Conservation (phyloP, 2,797 vertebrate species). For the Antrozous pallidus region DNA sequence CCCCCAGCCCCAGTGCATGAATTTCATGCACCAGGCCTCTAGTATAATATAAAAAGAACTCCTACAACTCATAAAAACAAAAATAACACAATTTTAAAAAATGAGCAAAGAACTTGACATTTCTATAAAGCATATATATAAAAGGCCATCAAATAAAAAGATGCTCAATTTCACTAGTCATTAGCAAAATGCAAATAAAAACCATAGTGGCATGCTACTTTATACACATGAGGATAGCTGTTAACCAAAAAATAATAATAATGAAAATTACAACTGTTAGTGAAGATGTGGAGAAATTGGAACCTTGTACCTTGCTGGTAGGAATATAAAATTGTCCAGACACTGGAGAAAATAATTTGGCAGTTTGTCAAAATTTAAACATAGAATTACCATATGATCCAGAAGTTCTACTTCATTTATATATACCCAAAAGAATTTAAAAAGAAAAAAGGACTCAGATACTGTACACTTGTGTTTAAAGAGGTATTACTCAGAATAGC, state of each 20-base stretch:
- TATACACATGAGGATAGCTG: background rate
- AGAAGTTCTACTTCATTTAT: background rate
- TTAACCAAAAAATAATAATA: background rate
- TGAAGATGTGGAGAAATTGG: background rate
- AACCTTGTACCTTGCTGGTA: background rate
- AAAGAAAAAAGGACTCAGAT: background rate
- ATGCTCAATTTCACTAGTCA: background rate
- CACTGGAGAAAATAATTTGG: background rate
- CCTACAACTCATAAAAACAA: background rate
- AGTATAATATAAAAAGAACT: background rate
- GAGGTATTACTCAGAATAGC: background rate
- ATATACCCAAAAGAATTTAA: background rate
- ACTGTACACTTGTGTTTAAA: background rate
- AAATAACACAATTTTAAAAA: background rate
- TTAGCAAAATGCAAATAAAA: slow-evolving; percentile 4
- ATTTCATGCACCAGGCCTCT: no score
- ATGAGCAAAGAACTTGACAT: background rate
- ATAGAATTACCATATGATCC: background rate
- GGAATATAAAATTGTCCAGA: background rate
- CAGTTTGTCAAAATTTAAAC: background rate
- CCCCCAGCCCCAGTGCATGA: no score
- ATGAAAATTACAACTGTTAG: background rate
- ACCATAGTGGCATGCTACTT: background rate
- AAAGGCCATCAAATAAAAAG: background rate
- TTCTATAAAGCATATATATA: background rate